These are phyloP conservation scores for Drosophila sp. DNA, from an alignment of 1,140 invertebrate species.

Conservation along the genomic window DNA sequence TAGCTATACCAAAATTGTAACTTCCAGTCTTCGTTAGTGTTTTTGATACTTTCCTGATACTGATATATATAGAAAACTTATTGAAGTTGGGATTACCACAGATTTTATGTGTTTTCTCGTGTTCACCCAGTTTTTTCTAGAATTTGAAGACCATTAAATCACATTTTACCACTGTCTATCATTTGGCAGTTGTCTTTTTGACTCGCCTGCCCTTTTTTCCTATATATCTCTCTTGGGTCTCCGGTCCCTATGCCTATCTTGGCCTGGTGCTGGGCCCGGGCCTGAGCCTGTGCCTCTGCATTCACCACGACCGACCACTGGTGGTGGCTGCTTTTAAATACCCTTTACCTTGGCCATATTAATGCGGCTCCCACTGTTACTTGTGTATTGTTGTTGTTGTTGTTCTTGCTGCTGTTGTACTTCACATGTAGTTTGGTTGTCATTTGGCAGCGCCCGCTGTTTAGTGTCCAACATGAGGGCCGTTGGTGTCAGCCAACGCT, in stretches of 20 bases:
- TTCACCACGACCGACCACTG: conserved; percentile 7
- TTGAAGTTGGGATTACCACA: too few species aligned
- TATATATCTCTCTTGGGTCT: conserved; percentile 4
- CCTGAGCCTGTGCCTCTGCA: conserved; percentile 23
- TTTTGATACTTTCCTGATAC: too few species aligned
- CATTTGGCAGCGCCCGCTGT: conserved; percentile 81
- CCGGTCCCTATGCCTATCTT: neutral
- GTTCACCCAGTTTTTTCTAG: too few species aligned
- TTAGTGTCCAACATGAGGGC: conserved; percentile 81
- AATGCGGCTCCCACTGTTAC: conserved; percentile 80
- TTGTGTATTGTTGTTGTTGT: conserved; percentile 58
- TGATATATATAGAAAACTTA: too few species aligned
- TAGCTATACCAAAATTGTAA: too few species aligned
- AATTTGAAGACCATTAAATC: neutral
- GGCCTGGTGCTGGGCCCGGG: conserved; percentile 28
- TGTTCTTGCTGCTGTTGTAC: conserved; percentile 69
- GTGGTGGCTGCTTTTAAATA: conserved; percentile 78
- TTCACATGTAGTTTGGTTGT: conserved; percentile 80
- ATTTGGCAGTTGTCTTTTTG: conserved; percentile 54
- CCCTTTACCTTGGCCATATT: conserved; percentile 80
- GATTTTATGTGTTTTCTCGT: too few species aligned
- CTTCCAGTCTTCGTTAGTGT: too few species aligned
- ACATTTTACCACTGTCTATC: conserved; percentile 24
- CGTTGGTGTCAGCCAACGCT: conserved; percentile 71
- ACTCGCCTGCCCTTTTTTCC: conserved; percentile 43